Evolutionary conservation across 2,888 invertebrate species (phyloP).

Genomic region (Drosophila robusta): DNA sequence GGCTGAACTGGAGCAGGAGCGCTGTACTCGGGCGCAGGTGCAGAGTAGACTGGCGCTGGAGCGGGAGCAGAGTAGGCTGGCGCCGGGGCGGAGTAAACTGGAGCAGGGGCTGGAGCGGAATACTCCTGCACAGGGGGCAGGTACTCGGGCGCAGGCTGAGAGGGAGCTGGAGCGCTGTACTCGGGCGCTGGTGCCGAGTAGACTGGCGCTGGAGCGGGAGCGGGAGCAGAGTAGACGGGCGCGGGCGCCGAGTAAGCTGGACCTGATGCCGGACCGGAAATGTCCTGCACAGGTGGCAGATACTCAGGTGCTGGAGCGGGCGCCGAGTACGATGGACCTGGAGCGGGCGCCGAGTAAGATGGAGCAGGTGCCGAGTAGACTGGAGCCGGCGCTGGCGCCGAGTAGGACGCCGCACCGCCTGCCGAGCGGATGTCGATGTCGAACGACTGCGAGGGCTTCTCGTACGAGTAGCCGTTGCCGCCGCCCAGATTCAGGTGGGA

Average conservation of each 20-base stretch:
- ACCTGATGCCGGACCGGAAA: slow-evolving; percentile 44
- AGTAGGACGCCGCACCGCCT: slow-evolving; percentile 16
- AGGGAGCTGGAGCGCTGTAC: slow-evolving; percentile 42
- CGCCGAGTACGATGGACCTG: slow-evolving; percentile 15
- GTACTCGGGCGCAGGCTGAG: slow-evolving; percentile 47
- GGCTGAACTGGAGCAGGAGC: slow-evolving; percentile 16
- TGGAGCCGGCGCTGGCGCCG: slow-evolving; percentile 27
- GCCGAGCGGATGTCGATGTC: slow-evolving; percentile 63
- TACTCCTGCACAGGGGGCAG: slow-evolving; percentile 47
- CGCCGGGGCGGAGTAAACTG: slow-evolving; percentile 42
- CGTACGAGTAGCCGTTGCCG: slow-evolving; percentile 66
- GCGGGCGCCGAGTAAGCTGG: slow-evolving; percentile 56
- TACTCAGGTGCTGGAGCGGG: slow-evolving; percentile 47
- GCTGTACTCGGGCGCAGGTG: slow-evolving; percentile 13
- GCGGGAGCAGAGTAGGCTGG: slow-evolving; percentile 49
- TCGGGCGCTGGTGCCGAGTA: slow-evolving; percentile 38
- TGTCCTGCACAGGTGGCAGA: slow-evolving; percentile 46
- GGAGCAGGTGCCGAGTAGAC: slow-evolving; percentile 38
- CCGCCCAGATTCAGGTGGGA: slow-evolving; percentile 71
- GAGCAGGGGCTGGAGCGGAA: slow-evolving; percentile 46
- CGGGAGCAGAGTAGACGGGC: slow-evolving; percentile 51
- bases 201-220: slow-evolving; percentile 42
- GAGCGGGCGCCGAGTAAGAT: slow-evolving; percentile 30
- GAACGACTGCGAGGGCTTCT: slow-evolving; percentile 64
- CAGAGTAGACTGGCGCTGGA: slow-evolving; percentile 24